Base-by-base conservation (phyloP, 2,113 vertebrate species). In the Myotis lucifugus region DNA sequence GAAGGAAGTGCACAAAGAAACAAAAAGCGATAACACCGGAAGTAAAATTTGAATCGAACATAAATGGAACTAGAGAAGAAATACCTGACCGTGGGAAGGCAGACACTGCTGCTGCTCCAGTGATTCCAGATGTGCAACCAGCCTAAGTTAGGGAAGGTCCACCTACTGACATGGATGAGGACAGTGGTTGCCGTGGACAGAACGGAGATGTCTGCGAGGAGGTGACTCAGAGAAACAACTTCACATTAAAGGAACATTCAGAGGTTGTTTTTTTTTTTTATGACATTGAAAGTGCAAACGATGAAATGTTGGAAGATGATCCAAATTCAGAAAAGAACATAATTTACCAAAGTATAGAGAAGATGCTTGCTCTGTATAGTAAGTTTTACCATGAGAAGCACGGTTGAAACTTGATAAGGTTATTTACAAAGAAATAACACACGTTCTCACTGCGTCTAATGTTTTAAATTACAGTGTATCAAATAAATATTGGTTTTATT, bases 261-360 rank as follows among this genome's bases (percentile, higher is more conserved):
- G 72, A 78, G 14, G 40, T 40, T 50, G 78, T 3, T 59, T 8
- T 59, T 54, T 67, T 59, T 8, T 59, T 54, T 67, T 18, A 83
- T 29, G 56, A 72, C 54, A 78, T 42, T 42, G 17, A 78, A 78
- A 90, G 27, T 78, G 10, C 18, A 61, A 61, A 77, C 18, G 34
- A 42, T 74, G 73, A 89, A 86, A 50, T 59, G 8, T 87, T 86
- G 54, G 61, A 92, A 90, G 76, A 66, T 59, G 76, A 78, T 54
- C 27, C 32, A 32, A 77, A 87, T 79, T 87, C 89, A 50, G 21
- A 82, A 92, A 85, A 46, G 21, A 86, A n/a, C 34, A 56, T 34
- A 89, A 54, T 54, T 92, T 48, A 34, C 40, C 40, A 59, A 93
- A 86, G 29, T 42, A 52, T 32, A 67, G 54, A 90, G 29, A 48